Evolutionary conservation across 1,140 invertebrate genomes (phyloP).

Genomic region (Andrena cerasifolii): DNA sequence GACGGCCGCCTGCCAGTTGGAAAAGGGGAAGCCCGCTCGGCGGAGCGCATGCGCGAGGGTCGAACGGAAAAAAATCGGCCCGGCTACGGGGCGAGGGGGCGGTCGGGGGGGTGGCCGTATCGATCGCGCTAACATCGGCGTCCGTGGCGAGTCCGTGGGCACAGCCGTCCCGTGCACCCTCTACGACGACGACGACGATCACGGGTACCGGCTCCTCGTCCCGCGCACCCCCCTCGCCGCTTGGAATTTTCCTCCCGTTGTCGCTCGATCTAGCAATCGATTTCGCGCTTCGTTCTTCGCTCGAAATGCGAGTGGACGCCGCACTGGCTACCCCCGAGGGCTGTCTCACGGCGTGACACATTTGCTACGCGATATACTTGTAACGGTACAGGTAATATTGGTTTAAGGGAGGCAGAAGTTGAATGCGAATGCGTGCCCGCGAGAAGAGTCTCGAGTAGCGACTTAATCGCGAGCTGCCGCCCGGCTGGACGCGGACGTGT

Average conservation of each 20-base stretch:
- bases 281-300: not conserved
- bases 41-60: slow-evolving; percentile 71
- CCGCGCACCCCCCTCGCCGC: not conserved
- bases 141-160: slow-evolving; percentile 66
- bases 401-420: too few species aligned
- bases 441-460: too few species aligned
- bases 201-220: slow-evolving; percentile 19
- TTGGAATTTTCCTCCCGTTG: slow-evolving; percentile 26
- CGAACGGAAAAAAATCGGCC: slow-evolving; percentile 80
- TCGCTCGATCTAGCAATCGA: slow-evolving; percentile 33
- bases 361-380: too few species aligned
- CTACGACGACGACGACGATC: not conserved
- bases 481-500: not conserved
- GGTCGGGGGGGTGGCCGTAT: slow-evolving; percentile 74
- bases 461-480: slow-evolving; percentile 26
- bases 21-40: slow-evolving; percentile 47
- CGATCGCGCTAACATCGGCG: slow-evolving; percentile 78
- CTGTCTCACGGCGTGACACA: too few species aligned
- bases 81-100: slow-evolving; percentile 61
- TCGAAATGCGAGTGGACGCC: not conserved
- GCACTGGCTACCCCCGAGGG: too few species aligned
- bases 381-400: too few species aligned
- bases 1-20: slow-evolving; percentile 43
- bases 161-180: slow-evolving; percentile 50
- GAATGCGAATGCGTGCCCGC: too few species aligned